phyloP scores from a whole-genome alignment of 2,797 vertebrate species.

The Halcyon chelicuti region DNA sequence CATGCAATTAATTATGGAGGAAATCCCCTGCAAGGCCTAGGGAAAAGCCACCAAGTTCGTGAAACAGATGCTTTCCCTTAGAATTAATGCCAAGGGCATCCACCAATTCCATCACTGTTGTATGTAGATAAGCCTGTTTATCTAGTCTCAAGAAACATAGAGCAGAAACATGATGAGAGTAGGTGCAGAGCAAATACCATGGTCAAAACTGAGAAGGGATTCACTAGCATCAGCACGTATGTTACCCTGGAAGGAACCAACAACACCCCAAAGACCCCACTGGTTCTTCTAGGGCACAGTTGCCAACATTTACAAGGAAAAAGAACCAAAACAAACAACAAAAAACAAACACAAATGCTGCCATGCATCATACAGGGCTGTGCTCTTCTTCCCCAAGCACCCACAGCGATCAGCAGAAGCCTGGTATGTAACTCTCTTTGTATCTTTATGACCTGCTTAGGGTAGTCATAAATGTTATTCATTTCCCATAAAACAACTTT shows the following conservation, averaged over 20 bases:
- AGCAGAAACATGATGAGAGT: background rate
- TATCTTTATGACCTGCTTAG: slow-evolving; percentile 35
- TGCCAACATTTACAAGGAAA: background rate
- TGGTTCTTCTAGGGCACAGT: background rate
- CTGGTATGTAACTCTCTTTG: slow-evolving; percentile 1
- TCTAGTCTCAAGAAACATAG: background rate
- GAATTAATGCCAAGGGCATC: background rate
- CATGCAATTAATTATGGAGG: slow-evolving; percentile 29
- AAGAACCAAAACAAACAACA: background rate
- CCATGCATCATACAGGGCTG: background rate
- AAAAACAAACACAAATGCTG: background rate
- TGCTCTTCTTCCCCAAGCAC: background rate
- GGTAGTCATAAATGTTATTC: slow-evolving; percentile 36
- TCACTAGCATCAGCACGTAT: background rate
- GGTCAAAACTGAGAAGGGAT: background rate
- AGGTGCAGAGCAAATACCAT: background rate
- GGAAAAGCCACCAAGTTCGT: background rate
- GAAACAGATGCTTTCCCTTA: slow-evolving; percentile 25
- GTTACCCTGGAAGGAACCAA: background rate
- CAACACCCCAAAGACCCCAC: background rate
- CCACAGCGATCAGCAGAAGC: background rate
- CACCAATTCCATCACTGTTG: background rate
- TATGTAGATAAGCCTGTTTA: background rate
- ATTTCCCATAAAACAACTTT: slow-evolving; percentile 48
- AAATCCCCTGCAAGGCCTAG: background rate